Evolutionary conservation across 2,888 invertebrate genomes (phyloP).

Genomic region (Serripes groenlandicus): DNA sequence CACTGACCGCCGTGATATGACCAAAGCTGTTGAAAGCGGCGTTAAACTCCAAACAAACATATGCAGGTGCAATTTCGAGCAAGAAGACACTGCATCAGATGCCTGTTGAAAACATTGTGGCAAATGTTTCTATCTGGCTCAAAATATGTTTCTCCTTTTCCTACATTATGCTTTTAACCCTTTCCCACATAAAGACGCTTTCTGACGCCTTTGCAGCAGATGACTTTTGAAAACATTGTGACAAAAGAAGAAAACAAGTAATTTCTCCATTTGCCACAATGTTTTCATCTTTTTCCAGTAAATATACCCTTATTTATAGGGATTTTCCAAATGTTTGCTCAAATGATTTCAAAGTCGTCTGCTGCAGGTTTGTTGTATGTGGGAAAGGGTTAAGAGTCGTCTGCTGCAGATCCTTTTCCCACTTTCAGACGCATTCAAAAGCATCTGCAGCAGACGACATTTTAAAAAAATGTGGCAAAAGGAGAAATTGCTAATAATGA

Average conservation of each 20-base stretch:
- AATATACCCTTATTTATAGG: not conserved
- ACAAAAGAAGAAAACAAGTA: not conserved
- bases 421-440: not conserved
- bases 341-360: not conserved
- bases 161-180: not conserved
- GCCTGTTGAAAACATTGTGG: no score
- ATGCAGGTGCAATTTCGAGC: no score
- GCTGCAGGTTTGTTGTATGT: not conserved
- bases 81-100: no score
- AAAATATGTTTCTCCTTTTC: not conserved
- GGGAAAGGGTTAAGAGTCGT: not conserved
- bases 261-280: not conserved
- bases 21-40: no score
- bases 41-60: no score
- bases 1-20: no score
- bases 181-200: not conserved
- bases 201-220: not conserved
- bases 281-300: not conserved
- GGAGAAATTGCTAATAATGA: not conserved
- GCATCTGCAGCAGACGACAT: not conserved
- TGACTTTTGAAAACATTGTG: not conserved
- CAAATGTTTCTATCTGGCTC: no score
- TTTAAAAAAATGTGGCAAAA: not conserved
- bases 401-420: not conserved
- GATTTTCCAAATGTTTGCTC: not conserved